Percentiles rank a stretch among this genome's conserved stretches.
These are phyloP conservation scores for Metalampra italica DNA, from an alignment of 2,888 invertebrate species.

Conservation along the genomic window DNA sequence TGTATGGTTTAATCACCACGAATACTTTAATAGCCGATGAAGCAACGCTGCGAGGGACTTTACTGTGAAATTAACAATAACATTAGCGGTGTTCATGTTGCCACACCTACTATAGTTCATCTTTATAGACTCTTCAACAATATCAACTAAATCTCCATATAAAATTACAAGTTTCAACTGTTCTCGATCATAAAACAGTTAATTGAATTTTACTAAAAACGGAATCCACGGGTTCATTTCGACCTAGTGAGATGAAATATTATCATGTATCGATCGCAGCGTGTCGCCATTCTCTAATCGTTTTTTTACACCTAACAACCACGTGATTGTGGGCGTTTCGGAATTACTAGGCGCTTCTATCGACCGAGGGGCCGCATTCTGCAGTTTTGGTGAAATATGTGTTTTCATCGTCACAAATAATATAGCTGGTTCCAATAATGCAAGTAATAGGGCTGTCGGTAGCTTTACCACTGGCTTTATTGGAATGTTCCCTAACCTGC, in stretches of 20 bases:
- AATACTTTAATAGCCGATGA: slow-evolving; percentile 10
- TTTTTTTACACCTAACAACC: slow-evolving; percentile 77
- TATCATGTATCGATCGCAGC: slow-evolving; percentile 74
- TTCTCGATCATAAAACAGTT: slow-evolving; percentile 63
- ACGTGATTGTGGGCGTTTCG: slow-evolving; percentile 68
- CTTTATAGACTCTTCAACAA: slow-evolving; percentile 40
- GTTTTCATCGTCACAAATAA: slow-evolving; percentile 63
- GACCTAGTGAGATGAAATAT: slow-evolving; percentile 62
- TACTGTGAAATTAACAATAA: slow-evolving; percentile 17
- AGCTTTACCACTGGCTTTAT: slow-evolving; percentile 38
- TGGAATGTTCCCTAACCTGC: slow-evolving; percentile 58
- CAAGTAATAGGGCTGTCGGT: slow-evolving; percentile 33
- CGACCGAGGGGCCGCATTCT: slow-evolving; percentile 49
- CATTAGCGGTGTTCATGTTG: slow-evolving; percentile 27
- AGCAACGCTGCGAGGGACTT: neutral
- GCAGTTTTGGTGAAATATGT: slow-evolving; percentile 68
- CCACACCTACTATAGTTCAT: slow-evolving; percentile 31
- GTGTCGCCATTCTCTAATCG: slow-evolving; percentile 75
- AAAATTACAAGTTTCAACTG: slow-evolving; percentile 61
- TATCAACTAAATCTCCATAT: slow-evolving; percentile 30
- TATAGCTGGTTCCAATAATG: no score
- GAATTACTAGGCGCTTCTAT: slow-evolving; percentile 72
- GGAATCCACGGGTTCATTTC: slow-evolving; percentile 62
- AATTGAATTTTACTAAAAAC: slow-evolving; percentile 72
- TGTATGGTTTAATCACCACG: neutral